phyloP scores from a whole-genome alignment of 2,797 vertebrate species.

The Aldrovandia affinis region DNA sequence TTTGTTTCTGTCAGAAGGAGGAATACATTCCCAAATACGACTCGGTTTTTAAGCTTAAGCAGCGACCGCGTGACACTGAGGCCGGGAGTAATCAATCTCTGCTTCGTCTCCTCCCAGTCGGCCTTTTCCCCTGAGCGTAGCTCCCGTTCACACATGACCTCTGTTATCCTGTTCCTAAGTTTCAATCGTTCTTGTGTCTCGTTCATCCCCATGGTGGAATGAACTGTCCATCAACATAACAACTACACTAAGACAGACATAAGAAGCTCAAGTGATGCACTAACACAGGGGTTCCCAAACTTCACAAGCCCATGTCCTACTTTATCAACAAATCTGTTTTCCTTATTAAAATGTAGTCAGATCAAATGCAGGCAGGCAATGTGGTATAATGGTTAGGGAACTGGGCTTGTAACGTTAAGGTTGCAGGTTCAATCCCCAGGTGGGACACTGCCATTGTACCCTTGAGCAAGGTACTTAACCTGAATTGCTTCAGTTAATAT shows the following conservation, averaged over 20 bases:
- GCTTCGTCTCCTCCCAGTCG: neutral
- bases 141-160: neutral
- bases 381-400: too few relatives aligned
- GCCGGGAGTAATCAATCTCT: constrained; percentile 5
- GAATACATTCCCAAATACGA: neutral
- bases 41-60: neutral
- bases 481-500: too few relatives aligned
- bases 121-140: neutral
- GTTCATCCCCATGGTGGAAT: neutral
- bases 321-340: neutral
- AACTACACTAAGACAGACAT: neutral
- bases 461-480: too few relatives aligned
- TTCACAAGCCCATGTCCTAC: neutral
- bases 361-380: too few relatives aligned
- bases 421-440: too few relatives aligned
- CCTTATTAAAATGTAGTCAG: too few relatives aligned
- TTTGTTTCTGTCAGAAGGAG: neutral
- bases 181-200: neutral
- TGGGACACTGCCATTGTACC: too few relatives aligned
- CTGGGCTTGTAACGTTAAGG: too few relatives aligned
- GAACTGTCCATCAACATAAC: neutral
- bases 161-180: neutral
- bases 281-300: neutral
- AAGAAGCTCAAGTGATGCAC: neutral
- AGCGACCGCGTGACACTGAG: neutral